Evolutionary conservation across 2,113 vertebrate genomes (phyloP).

Genomic region (Phoenicopterus ruber): DNA sequence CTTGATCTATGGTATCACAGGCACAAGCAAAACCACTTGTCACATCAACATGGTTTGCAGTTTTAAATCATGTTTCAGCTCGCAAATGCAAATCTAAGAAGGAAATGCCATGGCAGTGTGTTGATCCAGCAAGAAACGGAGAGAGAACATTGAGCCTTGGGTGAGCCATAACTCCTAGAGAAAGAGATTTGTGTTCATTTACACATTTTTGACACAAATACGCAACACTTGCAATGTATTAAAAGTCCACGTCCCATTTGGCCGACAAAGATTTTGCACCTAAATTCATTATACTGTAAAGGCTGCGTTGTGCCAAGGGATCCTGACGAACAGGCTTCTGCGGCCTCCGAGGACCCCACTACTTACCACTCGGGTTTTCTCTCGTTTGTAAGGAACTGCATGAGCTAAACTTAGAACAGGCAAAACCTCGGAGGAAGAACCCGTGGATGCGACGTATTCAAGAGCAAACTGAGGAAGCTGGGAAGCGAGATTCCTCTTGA

Average conservation of each 20-base stretch:
- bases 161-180: neutral
- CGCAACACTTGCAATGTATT: neutral
- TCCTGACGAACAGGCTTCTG: neutral
- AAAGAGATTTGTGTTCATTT: neutral
- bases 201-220: neutral
- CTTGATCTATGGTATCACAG: neutral
- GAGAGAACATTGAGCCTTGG: neutral
- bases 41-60: neutral
- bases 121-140: neutral
- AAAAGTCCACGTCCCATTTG: neutral
- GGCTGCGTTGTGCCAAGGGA: neutral
- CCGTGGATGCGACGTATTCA: fast-evolving
- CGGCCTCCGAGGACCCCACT: neutral
- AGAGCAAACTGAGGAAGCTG: neutral
- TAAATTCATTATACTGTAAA: neutral
- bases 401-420: neutral
- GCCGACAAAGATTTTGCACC: neutral
- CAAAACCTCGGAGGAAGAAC: neutral
- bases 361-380: neutral
- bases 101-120: neutral
- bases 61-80: neutral
- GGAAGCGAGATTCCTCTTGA: neutral
- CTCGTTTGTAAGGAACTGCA: neutral
- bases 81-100: neutral
- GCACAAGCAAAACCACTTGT: neutral